Evolutionary conservation across 2,797 vertebrate species (phyloP).

Genomic region (Prionace glauca): DNA sequence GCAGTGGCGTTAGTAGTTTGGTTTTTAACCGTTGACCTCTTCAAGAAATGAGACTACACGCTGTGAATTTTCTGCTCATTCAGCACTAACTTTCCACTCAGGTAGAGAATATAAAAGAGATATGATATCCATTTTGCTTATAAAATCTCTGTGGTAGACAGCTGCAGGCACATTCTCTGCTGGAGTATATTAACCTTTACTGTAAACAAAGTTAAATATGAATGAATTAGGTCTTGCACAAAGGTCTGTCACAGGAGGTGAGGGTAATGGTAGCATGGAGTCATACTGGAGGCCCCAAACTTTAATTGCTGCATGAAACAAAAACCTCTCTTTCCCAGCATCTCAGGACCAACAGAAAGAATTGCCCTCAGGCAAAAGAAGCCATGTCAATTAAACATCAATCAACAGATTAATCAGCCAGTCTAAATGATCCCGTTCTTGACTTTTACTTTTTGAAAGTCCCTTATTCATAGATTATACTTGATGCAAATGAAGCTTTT

Average conservation of each 20-base stretch:
- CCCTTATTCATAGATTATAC: neutral
- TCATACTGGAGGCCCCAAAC: slow-evolving; percentile 2
- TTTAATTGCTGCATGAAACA: slow-evolving; percentile 35
- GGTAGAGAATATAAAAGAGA: slow-evolving; percentile 7
- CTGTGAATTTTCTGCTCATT: neutral
- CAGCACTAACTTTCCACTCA: neutral
- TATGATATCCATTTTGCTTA: neutral
- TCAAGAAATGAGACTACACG: neutral
- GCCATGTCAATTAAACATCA: slow-evolving; percentile 20
- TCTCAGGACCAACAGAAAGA: slow-evolving; percentile 31
- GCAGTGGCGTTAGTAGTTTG: neutral
- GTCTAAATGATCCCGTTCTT: slow-evolving; percentile 34
- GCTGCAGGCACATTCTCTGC: slow-evolving; percentile 7
- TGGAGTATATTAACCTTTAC: slow-evolving; percentile 26
- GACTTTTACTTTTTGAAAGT: slow-evolving; percentile 36
- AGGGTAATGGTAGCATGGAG: neutral
- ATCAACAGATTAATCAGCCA: slow-evolving; percentile 38
- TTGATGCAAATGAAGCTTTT: slow-evolving; percentile 19
- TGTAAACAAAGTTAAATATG: slow-evolving; percentile 36
- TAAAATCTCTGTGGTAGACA: slow-evolving; percentile 12
- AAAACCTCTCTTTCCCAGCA: slow-evolving; percentile 22
- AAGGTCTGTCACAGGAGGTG: neutral
- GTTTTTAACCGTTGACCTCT: slow-evolving; percentile 6
- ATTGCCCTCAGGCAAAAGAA: slow-evolving; percentile 20
- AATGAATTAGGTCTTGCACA: slow-evolving; percentile 27